These are phyloP conservation scores for Ceyx margarethae DNA, from an alignment of 2,113 vertebrate genomes.

Conservation along the genomic window DNA sequence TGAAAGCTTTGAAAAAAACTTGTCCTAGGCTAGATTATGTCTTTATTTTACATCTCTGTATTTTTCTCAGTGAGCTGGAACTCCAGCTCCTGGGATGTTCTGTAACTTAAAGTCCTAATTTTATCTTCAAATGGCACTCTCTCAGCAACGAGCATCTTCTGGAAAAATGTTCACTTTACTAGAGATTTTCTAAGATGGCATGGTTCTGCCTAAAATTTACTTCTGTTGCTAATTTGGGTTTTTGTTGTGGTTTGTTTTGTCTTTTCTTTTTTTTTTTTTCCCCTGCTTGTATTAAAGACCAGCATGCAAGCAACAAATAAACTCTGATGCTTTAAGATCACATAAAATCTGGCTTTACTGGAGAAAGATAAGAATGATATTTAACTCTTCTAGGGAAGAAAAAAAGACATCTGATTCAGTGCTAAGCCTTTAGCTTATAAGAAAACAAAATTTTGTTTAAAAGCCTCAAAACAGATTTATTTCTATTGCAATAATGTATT, in stretches of 20 bases:
- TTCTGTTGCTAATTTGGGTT: not conserved
- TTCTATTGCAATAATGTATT: not conserved
- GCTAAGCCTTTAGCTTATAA: not conserved
- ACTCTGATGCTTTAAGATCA: not conserved
- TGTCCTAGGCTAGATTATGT: not conserved
- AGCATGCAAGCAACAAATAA: not conserved
- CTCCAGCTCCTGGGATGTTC: not conserved
- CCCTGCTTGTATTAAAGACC: not conserved
- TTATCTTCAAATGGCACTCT: not conserved
- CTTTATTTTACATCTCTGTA: not conserved
- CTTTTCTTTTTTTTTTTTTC: not conserved
- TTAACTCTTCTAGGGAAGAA: not conserved
- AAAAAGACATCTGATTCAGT: not conserved
- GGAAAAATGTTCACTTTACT: not conserved
- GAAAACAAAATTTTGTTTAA: not conserved
- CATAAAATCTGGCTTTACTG: not conserved
- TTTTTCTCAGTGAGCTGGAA: not conserved
- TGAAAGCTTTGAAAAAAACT: not conserved
- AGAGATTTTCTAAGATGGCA: not conserved
- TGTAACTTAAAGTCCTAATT: not conserved
- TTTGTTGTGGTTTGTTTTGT: not conserved
- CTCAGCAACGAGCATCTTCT: not conserved
- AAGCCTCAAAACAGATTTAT: not conserved
- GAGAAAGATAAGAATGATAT: not conserved
- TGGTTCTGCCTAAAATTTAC: not conserved